A percentile compares a stretch with the other conserved stretches of the same genome.
Evolutionary conservation across 2,797 vertebrate genomes (phyloP).

Genomic region (Xenops minutus): DNA sequence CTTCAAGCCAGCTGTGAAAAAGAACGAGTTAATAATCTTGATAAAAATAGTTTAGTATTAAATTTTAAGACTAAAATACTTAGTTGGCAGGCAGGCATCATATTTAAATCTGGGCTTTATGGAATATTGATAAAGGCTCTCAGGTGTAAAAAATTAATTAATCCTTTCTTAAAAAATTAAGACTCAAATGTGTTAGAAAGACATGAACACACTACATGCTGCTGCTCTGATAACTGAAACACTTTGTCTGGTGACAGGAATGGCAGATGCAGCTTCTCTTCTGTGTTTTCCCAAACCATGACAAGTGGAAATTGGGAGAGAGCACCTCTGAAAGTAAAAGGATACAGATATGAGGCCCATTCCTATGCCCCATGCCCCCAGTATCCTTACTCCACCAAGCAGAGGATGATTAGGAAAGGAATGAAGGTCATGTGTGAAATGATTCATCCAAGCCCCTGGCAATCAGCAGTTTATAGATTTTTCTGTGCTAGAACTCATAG

Average conservation of each 20-base stretch:
- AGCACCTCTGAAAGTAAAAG: background rate
- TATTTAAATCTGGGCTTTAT: background rate
- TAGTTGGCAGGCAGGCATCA: background rate
- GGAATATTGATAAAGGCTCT: background rate
- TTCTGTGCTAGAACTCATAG: background rate
- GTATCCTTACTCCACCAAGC: background rate
- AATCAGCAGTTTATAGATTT: background rate
- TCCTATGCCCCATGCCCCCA: background rate
- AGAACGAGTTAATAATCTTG: slow-evolving; percentile 29
- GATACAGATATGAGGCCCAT: background rate
- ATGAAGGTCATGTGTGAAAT: background rate
- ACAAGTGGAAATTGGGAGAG: background rate
- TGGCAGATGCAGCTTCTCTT: background rate
- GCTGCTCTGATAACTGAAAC: background rate
- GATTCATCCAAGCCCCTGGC: background rate
- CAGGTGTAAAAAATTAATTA: background rate
- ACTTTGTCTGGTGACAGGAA: background rate
- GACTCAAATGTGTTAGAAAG: background rate
- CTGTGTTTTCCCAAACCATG: rapidly evolving
- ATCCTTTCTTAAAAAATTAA: background rate
- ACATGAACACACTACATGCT: background rate
- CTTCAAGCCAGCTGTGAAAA: slow-evolving; percentile 22
- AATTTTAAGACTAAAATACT: background rate
- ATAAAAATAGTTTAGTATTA: slow-evolving; percentile 4
- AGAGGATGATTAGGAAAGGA: background rate